Evolutionary conservation across 2,888 invertebrate species (phyloP).

Genomic region (Nezara viridula): DNA sequence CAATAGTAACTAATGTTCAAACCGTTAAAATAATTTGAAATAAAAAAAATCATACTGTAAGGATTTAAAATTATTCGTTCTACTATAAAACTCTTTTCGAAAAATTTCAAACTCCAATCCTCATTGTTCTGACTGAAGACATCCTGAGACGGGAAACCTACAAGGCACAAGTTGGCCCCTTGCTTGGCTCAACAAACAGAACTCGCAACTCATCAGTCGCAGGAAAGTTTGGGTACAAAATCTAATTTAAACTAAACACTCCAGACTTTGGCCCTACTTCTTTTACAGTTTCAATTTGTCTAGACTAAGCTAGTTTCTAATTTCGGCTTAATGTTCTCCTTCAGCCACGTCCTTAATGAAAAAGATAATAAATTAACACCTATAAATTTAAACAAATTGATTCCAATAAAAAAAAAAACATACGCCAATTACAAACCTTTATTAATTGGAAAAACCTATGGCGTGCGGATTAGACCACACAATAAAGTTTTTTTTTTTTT

Average conservation of each 20-base stretch:
- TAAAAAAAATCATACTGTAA: too few species aligned
- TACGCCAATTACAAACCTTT: background rate
- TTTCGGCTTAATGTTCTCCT: background rate
- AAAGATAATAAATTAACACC: background rate
- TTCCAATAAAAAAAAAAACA: background rate
- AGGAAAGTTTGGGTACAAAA: background rate
- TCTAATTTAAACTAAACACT: conserved; percentile 46
- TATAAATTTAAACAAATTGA: background rate
- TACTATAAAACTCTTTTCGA: background rate
- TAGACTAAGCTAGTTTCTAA: background rate
- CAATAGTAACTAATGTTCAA: too few species aligned
- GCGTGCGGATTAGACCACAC: too few species aligned
- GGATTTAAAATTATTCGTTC: too few species aligned
- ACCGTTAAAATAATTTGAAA: too few species aligned
- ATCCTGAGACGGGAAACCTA: background rate
- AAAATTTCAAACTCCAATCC: background rate
- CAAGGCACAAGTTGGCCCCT: background rate
- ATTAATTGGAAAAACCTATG: too few species aligned
- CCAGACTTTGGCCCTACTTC: conserved; percentile 8
- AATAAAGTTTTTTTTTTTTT: too few species aligned
- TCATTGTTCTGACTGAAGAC: background rate
- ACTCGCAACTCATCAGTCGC: conserved; percentile 23
- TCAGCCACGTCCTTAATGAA: background rate
- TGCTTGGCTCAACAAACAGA: background rate
- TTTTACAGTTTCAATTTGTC: conserved; percentile 35